Evolutionary conservation across 2,797 vertebrate genomes (phyloP), one percentile per base, ranked within the genome.

Genomic region (Syncerus caffer): DNA sequence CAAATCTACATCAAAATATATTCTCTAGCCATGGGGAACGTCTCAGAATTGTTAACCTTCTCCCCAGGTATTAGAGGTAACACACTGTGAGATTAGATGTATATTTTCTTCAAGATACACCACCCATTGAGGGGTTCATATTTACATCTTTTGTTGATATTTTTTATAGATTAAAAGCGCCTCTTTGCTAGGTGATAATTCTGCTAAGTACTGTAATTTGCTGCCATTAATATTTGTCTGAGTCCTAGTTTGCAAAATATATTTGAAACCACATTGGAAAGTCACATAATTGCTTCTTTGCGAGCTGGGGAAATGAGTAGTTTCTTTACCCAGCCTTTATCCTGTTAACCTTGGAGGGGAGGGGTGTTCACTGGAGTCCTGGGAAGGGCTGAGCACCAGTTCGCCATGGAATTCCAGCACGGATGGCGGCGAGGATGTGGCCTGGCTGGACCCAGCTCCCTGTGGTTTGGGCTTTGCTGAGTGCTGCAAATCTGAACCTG

Each of bases 121-220:
- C 99, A 98, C 99, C 99, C 98, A 99, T 98, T 0, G 99, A 99
- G 99, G 98, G 99, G 98, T 98, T 98, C 99, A 99, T 99, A 99
- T 99, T 99, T 99, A 99, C 98, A 99, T 98, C 99, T 98, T 99
- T 99, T 99, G 99, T 99, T 99, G 99, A 99, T 99, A 98, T 99
- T 99, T 99, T 99, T 99, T 98, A 98, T 99, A 99, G 99, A 99
- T 99, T 99, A 99, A 99, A 98, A 99, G 99, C 99, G 98, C 98
- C 99, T 99, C 99, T 99, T 98, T 99, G 98, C 99, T 99, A 98
- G 98, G 99, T 99, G 99, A 99, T 99, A 99, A 99, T 99, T 99
- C 99, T 98, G 98, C 98, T 99, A 99, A 99, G 99, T 99, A 99
- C 99, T 99, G 98, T 99, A 99, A 99, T 99, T 99, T 99, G 98